Base-by-base conservation (phyloP, 2,888 invertebrate genomes). In the Ichneumon xanthorius region DNA sequence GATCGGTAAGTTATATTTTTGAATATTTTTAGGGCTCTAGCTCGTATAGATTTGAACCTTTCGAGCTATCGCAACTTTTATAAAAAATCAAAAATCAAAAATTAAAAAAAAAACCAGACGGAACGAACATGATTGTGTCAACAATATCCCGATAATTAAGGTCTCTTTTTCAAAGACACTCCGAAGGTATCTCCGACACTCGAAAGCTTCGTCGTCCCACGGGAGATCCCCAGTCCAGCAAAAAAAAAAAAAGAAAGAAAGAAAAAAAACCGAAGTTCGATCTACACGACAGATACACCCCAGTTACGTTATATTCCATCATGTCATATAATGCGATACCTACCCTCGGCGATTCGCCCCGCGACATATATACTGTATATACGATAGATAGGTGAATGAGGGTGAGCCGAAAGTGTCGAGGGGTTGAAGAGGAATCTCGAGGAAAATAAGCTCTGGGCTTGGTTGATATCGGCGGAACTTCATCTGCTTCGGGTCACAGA, bases 401-500 rank as follows among this genome's bases (percentile, higher is more conserved):
- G 53, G 16, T 40, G 53, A 77, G 5, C 40, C 67, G 11, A 11
- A 73, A 40, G 65, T 48, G 14, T 65, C 30, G 50, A 50, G 67
- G 48, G 70, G 70, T 61, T 61, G 26, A 61, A 30, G 14, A 50
- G 14, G 50, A 67, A 67, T 40, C 40, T 40, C 70, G 70, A 77
- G 48, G 61, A 77, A 75, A 78, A 58, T 78, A 45, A 26, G 45
- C 58, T 68, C n/a, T 40, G 30, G 30, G 40, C 45, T 22, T 0
- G 14, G 19, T 30, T 50, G 26, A 30, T 45, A 77, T 68, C 68
- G 40, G 22, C n/a, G 26, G n/a, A 77, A 68, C 67, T 77, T 55
- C 55, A 79, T 79, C 61, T 61, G 71, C 33, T 33, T 50, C 61
- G 48, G 61, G 50, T 45, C 50, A 71, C 70, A 48, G 61, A 61